Conservation (phyloP, 2,113 vertebrate genomes). For the Channa maculata region DNA sequence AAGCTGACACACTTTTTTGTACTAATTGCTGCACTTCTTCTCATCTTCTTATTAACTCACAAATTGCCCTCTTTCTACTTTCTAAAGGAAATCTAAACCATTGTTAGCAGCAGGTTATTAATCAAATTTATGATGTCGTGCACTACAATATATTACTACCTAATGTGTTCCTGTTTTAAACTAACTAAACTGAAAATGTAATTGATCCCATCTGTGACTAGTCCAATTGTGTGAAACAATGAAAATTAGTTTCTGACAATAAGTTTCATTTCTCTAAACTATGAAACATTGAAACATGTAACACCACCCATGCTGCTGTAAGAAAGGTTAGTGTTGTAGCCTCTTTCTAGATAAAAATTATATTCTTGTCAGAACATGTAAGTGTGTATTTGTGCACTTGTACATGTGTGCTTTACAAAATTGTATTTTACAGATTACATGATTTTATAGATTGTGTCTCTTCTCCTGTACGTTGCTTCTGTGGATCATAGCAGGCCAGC, state of each 20-base stretch:
- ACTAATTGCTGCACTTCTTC: conserved; percentile 33
- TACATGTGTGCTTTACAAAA: too few species aligned
- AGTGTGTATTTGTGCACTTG: not conserved
- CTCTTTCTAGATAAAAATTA: too few species aligned
- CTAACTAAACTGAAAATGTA: conserved; percentile 16
- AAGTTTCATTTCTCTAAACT: not conserved
- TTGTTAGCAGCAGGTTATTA: conserved; percentile 5
- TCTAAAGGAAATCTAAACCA: conserved; percentile 23
- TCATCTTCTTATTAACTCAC: conserved; percentile 30
- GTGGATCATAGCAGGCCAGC: not conserved
- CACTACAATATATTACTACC: not conserved
- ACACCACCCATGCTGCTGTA: too few species aligned
- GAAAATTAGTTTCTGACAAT: conserved; percentile 1
- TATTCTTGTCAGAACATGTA: not conserved
- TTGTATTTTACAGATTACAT: too few species aligned
- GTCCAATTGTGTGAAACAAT: not conserved
- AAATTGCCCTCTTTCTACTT: conserved; percentile 22
- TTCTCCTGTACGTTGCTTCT: not conserved
- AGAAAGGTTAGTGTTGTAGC: too few species aligned
- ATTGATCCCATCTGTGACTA: conserved; percentile 12
- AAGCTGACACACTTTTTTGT: conserved; percentile 28
- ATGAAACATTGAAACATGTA: not conserved
- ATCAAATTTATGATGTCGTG: conserved; percentile 12
- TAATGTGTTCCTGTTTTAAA: conserved; percentile 21
- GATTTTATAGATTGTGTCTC: too few species aligned